phyloP scores from a whole-genome alignment of 1,140 invertebrate genomes.

The Bathynomus jamesi region DNA sequence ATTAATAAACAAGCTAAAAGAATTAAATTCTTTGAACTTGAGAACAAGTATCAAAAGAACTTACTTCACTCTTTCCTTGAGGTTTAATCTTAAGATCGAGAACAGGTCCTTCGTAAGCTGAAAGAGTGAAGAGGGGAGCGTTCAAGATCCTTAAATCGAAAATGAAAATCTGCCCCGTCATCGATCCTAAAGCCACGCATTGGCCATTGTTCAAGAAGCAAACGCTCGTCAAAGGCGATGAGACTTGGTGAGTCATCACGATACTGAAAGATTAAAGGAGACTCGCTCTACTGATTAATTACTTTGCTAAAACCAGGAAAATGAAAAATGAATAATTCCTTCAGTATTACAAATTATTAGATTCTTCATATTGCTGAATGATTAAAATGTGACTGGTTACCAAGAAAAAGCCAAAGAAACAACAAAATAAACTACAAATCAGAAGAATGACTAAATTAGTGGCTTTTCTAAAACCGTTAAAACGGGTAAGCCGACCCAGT shows the following conservation, averaged over 20 bases:
- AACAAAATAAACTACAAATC: not conserved
- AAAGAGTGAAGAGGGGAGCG: slow-evolving; percentile 12
- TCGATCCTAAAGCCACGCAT: slow-evolving; percentile 21
- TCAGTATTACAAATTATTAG: not conserved
- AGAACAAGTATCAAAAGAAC: no score
- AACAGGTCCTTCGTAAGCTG: slow-evolving; percentile 13
- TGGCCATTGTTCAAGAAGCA: slow-evolving; percentile 22
- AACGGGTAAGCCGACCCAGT: no score
- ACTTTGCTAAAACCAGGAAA: no score
- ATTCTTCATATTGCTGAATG: not conserved
- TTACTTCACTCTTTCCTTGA: not conserved
- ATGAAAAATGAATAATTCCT: not conserved
- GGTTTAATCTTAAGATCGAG: not conserved
- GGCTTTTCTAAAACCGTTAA: no score
- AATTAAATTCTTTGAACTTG: no score
- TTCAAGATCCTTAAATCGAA: slow-evolving; percentile 23
- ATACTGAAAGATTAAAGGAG: slow-evolving; percentile 16
- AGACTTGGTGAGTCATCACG: slow-evolving; percentile 13
- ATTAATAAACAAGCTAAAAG: no score
- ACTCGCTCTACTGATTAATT: no score
- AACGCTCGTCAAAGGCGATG: slow-evolving; percentile 23
- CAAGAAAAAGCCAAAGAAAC: not conserved
- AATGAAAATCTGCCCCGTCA: slow-evolving; percentile 25
- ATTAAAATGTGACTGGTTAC: not conserved
- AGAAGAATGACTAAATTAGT: not conserved